phyloP scores from a whole-genome alignment of 2,797 vertebrate species.

The Syngnathus acus region DNA sequence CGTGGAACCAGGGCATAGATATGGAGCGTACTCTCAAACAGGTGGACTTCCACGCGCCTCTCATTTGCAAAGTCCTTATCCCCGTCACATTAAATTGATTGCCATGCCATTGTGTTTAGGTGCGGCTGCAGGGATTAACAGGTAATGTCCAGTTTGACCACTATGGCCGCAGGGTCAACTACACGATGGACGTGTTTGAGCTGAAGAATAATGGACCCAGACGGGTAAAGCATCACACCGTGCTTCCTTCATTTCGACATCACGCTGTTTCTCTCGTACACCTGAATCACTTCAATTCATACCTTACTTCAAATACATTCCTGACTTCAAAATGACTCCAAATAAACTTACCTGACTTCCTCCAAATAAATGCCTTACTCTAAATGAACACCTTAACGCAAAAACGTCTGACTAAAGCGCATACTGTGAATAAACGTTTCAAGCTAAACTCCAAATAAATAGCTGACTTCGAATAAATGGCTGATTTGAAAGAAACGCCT shows the following conservation, averaged over 20 bases:
- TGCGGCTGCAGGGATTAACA: conserved; percentile 89
- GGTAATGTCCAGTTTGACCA: conserved; percentile 96
- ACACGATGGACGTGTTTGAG: conserved; percentile 94
- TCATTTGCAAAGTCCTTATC: not conserved
- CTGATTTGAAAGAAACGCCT: not conserved
- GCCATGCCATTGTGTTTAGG: conserved; percentile 54
- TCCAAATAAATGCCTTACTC: too few relatives aligned
- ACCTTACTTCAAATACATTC: not conserved
- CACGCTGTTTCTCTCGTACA: not conserved
- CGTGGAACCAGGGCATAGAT: conserved; percentile 92
- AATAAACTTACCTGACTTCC: too few relatives aligned
- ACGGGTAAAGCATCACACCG: conserved; percentile 69
- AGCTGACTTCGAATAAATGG: not conserved
- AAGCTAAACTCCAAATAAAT: not conserved
- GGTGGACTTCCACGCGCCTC: conserved; percentile 55
- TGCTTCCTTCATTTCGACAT: conserved; percentile 7
- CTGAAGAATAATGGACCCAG: conserved; percentile 87
- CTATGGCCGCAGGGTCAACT: conserved; percentile 91
- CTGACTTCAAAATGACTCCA: too few relatives aligned
- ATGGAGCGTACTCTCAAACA: conserved; percentile 94
- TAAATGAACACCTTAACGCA: too few relatives aligned
- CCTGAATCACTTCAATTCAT: not conserved
- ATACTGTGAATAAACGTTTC: too few relatives aligned
- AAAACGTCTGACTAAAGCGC: too few relatives aligned
- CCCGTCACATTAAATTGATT: not conserved